A percentile compares a stretch with the other conserved stretches of the same genome.
Conservation (phyloP, 2,113 vertebrate species). For the Morphnarchus princeps region DNA sequence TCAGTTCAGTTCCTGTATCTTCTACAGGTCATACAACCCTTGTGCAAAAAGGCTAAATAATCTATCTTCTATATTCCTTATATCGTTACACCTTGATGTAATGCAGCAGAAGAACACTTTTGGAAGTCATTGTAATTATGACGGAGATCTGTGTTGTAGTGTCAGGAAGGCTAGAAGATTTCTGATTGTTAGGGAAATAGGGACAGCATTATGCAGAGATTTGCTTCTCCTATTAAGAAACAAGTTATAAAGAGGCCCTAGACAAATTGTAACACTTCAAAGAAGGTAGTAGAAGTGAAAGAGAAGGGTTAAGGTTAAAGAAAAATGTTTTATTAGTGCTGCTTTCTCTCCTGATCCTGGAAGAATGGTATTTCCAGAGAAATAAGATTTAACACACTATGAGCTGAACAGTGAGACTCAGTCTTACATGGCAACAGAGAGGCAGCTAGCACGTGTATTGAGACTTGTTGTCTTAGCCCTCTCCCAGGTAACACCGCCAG, state of each 20-base stretch:
- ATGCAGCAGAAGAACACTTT: background rate
- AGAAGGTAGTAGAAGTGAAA: background rate
- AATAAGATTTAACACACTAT: background rate
- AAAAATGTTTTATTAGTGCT: background rate
- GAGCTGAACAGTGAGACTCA: background rate
- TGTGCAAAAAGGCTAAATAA: background rate
- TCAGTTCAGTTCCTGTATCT: background rate
- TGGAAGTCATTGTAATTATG: background rate
- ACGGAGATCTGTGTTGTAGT: background rate
- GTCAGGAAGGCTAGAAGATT: background rate
- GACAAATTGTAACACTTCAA: background rate
- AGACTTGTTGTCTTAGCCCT: background rate
- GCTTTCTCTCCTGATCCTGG: background rate
- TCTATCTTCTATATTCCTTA: background rate
- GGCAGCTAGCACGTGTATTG: background rate
- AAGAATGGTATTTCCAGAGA: background rate
- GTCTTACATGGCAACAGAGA: background rate
- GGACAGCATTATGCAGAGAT: background rate
- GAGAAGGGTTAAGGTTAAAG: background rate
- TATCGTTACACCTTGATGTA: background rate
- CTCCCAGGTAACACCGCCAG: background rate
- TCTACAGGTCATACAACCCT: background rate
- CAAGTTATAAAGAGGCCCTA: background rate
- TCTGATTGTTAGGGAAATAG: background rate
- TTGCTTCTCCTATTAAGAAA: background rate